These are phyloP conservation scores for Laspeyria flexula DNA, from an alignment of 2,888 invertebrate genomes.

Conservation along the genomic window DNA sequence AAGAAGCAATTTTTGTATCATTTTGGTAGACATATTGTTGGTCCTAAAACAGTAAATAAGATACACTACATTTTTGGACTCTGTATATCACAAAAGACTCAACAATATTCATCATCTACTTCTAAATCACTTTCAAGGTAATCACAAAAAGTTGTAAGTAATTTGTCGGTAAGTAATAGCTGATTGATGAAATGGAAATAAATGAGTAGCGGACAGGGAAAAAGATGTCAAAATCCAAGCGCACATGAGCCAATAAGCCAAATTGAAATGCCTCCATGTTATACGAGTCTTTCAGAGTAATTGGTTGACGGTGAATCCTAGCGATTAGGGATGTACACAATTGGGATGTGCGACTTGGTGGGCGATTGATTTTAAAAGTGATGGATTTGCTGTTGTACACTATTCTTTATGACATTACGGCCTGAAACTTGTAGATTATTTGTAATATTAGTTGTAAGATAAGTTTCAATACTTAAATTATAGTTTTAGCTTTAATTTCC, in stretches of 20 bases:
- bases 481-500: too few species aligned
- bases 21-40: too few species aligned
- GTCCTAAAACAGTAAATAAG: too few species aligned
- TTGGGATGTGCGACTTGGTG: constrained; percentile 15
- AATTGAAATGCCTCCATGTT: constrained; percentile 80
- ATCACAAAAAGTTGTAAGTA: constrained; percentile 38
- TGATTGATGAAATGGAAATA: constrained; percentile 74
- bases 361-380: background rate
- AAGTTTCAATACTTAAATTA: too few species aligned
- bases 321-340: constrained; percentile 59
- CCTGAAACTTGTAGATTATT: too few species aligned
- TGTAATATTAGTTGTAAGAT: too few species aligned
- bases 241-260: constrained; percentile 82
- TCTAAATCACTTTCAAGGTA: constrained; percentile 18
- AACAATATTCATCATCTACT: constrained; percentile 5
- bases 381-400: background rate
- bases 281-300: constrained; percentile 79
- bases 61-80: background rate
- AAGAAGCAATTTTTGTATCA: too few species aligned
- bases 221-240: constrained; percentile 78
- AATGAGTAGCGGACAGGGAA: constrained; percentile 70
- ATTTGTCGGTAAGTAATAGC: constrained; percentile 61
- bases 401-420: background rate
- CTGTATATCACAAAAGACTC: background rate
- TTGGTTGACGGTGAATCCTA: constrained; percentile 74